A percentile compares a stretch with the other conserved stretches of the same genome.
Conservation (phyloP, 2,797 vertebrate species). For the Enteromius mattozi region DNA sequence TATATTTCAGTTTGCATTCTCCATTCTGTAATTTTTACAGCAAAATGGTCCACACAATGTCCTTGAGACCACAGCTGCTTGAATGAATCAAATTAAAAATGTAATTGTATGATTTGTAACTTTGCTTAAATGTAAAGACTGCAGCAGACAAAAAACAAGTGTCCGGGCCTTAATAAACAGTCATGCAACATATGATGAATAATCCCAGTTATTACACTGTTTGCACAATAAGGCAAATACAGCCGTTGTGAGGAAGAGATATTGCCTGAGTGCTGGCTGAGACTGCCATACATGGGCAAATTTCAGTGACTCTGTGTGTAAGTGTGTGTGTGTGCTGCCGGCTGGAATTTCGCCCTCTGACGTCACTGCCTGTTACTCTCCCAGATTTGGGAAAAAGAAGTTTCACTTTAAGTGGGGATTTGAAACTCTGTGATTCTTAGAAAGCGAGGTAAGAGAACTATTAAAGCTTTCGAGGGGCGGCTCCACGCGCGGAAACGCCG, state of each 20-base stretch:
- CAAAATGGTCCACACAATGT: neutral
- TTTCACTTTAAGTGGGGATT: conserved; percentile 82
- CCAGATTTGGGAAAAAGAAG: conserved; percentile 81
- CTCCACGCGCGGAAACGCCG: conserved; percentile 10
- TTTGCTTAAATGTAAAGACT: neutral
- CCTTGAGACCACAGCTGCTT: neutral
- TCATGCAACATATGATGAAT: conserved; percentile 25
- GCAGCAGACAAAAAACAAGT: neutral
- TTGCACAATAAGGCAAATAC: conserved; percentile 58
- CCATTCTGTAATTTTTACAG: neutral
- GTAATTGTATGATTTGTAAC: neutral
- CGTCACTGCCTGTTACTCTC: conserved; percentile 84
- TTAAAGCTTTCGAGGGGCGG: conserved; percentile 17
- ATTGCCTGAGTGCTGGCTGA: conserved; percentile 67
- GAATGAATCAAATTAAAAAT: neutral
- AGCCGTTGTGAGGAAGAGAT: conserved; percentile 58
- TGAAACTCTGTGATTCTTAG: conserved; percentile 75
- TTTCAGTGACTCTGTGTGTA: conserved; percentile 63
- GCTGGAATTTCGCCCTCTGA: conserved; percentile 82
- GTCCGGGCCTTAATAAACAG: neutral
- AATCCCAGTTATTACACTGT: conserved; percentile 29
- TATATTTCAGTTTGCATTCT: neutral
- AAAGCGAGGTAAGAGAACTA: conserved; percentile 81
- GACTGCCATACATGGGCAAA: conserved; percentile 87
- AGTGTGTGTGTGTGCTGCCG: conserved; percentile 61